Percentiles rank a stretch among this genome's conserved stretches.
Conservation (phyloP, 1,140 invertebrate genomes). For the Lordiphosa collinella region DNA sequence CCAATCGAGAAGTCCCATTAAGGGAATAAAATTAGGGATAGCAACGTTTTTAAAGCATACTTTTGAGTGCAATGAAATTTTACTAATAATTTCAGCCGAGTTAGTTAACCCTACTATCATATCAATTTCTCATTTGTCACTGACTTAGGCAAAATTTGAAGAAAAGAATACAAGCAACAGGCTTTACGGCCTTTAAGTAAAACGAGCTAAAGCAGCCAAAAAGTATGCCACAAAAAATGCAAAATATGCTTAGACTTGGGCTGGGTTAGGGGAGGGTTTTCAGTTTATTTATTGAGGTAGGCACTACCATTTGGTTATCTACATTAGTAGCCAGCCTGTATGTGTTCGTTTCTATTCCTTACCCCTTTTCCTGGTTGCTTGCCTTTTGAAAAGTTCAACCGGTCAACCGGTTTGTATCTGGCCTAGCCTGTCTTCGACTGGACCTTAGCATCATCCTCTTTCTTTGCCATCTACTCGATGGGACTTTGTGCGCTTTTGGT, state of each 20-base stretch:
- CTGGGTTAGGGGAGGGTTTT: constrained; percentile 41
- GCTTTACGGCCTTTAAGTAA: constrained; percentile 1
- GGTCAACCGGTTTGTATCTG: constrained; percentile 61
- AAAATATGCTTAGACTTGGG: constrained; percentile 17
- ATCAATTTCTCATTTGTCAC: background rate
- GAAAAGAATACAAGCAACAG: constrained; percentile 21
- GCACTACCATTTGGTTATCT: constrained; percentile 41
- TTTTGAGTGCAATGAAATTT: background rate
- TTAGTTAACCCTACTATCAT: background rate
- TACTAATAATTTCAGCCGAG: background rate
- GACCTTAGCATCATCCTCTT: constrained; percentile 55
- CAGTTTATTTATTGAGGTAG: constrained; percentile 66
- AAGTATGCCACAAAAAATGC: constrained; percentile 50
- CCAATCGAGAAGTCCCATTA: constrained; percentile 4
- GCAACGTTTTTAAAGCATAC: background rate
- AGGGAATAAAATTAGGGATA: background rate
- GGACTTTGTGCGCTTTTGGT: constrained; percentile 15
- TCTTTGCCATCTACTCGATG: constrained; percentile 29
- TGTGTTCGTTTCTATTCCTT: background rate
- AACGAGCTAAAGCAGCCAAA: constrained; percentile 14
- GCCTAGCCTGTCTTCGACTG: constrained; percentile 68
- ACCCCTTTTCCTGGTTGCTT: constrained; percentile 36
- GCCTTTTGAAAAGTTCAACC: constrained; percentile 56
- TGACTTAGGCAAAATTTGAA: constrained; percentile 24
- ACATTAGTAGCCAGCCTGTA: too few species aligned